Base-by-base conservation (phyloP, 2,888 invertebrate genomes). In the Ommatoiulus sabulosus region DNA sequence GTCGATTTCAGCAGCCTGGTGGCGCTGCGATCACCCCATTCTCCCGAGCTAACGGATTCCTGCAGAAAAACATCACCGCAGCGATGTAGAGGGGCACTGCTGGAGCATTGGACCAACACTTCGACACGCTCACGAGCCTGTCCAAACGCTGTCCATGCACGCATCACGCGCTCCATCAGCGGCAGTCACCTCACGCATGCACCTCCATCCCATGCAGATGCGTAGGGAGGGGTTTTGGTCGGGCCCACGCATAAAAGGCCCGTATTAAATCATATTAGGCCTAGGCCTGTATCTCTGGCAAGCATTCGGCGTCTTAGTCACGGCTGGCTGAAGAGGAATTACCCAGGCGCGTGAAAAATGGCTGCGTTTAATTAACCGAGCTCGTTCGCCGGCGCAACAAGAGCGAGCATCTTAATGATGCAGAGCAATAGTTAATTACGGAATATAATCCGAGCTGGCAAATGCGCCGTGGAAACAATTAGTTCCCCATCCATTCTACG, bases 341-440 rank as follows among this genome's bases (percentile, higher is more conserved):
- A 88, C 48, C 48, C 88, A 48, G 85, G 85, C 88, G 84, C 85
- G 88, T 88, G 88, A 88, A 88, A 88, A 88, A 88, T 88, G 88
- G 85, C 84, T 44, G 85, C 24, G 84, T 84, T 88, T 88, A 88
- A 88, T 88, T 88, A 88, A 88, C 88, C 84, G 87, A 88, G 85
- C 87, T 87, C 87, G 72, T 87, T 87, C 24, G 52, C 87, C 87
- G 48, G 87, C 87, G 87, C 44, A 52, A 87, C 87, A 52, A 46
- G 87, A 44, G 87, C 35, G 87, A 52, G 87, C 87, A 52, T 87
- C 87, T 87, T 87, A 87, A 87, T 87, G 87, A 87, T 72, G 87
- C 87, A 72, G 43, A 87, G 87, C 88, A 88, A 88, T 85, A 88
- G 88, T 88, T 88, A 88, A 88, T 88, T 88, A 88, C 88, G 84